A percentile compares a stretch with the other conserved stretches of the same genome.
These are phyloP conservation scores for Chorisops tibialis DNA, from an alignment of 2,888 invertebrate species.

Conservation along the genomic window DNA sequence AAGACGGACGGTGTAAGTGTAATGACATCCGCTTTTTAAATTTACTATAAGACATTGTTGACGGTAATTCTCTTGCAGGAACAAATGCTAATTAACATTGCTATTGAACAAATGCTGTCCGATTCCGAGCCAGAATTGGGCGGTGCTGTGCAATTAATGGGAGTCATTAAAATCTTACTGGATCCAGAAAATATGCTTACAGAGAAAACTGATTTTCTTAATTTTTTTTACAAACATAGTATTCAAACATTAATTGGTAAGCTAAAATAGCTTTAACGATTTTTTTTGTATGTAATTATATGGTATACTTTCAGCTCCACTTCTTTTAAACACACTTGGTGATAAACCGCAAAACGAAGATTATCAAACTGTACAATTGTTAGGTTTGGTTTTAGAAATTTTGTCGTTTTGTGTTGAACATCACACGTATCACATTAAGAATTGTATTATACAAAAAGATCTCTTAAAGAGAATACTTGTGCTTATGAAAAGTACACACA, in stretches of 20 bases:
- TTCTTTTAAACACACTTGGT: conserved; percentile 87
- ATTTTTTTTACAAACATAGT: conserved; percentile 98
- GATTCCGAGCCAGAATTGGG: conserved; percentile 97
- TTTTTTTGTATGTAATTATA: not conserved
- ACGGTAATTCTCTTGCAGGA: conserved; percentile 59
- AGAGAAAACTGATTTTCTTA: conserved; percentile 96
- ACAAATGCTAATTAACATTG: conserved; percentile 89
- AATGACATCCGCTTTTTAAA: not conserved
- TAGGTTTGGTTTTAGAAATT: conserved; percentile 91
- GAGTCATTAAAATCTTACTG: conserved; percentile 84
- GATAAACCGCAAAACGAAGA: conserved; percentile 91
- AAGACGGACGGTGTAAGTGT: conserved; percentile 79
- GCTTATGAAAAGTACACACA: conserved; percentile 94
- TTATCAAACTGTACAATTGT: conserved; percentile 92
- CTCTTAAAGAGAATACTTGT: conserved; percentile 91
- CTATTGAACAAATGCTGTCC: conserved; percentile 97
- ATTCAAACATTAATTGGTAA: conserved; percentile 91
- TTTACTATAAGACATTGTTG: not conserved
- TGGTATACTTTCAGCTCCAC: conserved; percentile 63
- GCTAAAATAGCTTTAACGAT: conserved; percentile 35
- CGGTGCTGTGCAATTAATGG: conserved; percentile 95
- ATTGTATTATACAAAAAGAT: conserved; percentile 95
- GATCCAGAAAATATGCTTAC: conserved; percentile 99
- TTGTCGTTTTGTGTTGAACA: conserved; percentile 98
- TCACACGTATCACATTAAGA: conserved; percentile 98